Conservation (phyloP, 2,797 vertebrate genomes). For the Sebastes steindachneri region DNA sequence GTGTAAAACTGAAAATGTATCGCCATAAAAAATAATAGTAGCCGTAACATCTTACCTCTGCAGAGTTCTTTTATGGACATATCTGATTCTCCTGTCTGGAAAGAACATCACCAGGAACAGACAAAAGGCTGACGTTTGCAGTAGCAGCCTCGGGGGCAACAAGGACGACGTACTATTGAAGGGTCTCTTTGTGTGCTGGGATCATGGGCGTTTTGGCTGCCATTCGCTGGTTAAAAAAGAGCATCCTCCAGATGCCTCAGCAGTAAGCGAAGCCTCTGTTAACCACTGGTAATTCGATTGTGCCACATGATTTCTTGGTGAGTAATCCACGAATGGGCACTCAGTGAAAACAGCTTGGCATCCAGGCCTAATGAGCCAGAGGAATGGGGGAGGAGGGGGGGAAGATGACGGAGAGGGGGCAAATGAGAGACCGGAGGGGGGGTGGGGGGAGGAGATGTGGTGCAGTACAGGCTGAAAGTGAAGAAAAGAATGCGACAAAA, state of each 20-base stretch:
- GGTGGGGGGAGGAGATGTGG: neutral
- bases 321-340: conserved; percentile 76
- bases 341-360: conserved; percentile 70
- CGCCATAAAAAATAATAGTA: conserved; percentile 15
- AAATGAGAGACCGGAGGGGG: neutral
- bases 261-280: conserved; percentile 72
- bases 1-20: conserved; percentile 18
- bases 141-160: conserved; percentile 38
- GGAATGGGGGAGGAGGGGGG: neutral
- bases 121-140: conserved; percentile 39
- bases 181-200: conserved; percentile 76
- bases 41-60: conserved; percentile 5
- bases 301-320: conserved; percentile 77
- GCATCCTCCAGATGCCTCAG: conserved; percentile 80
- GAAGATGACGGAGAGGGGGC: too few relatives aligned
- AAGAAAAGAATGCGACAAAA: conserved; percentile 18
- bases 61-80: neutral
- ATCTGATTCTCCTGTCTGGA: conserved; percentile 16
- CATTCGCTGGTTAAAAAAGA: conserved; percentile 68
- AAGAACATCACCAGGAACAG: conserved; percentile 18
- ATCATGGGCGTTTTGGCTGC: conserved; percentile 48
- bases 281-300: conserved; percentile 75
- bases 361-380: conserved; percentile 56
- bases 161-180: conserved; percentile 56
- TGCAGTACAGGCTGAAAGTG: neutral